These are phyloP conservation scores for Platyrinchus mystaceus DNA, from an alignment of 2,797 vertebrate species.

Conservation along the genomic window DNA sequence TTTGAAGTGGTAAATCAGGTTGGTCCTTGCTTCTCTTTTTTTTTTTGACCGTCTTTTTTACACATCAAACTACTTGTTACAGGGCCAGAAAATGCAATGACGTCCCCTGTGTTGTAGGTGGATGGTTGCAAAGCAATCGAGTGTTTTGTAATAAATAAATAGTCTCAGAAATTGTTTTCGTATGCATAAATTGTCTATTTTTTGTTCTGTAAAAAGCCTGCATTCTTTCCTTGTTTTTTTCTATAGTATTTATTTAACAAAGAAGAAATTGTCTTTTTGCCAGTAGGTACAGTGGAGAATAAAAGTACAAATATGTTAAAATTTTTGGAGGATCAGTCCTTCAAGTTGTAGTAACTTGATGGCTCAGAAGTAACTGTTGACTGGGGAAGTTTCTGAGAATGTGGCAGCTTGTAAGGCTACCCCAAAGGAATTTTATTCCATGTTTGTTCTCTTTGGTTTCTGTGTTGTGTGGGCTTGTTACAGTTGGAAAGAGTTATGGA, in stretches of 20 bases:
- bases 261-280: background rate
- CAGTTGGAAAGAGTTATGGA: background rate
- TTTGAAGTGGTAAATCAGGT: constrained; percentile 99
- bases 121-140: background rate
- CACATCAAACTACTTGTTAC: background rate
- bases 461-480: background rate
- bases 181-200: background rate
- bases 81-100: background rate
- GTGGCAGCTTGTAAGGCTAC: background rate
- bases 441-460: background rate
- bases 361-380: background rate
- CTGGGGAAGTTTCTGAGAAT: background rate
- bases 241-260: background rate
- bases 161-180: background rate
- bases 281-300: background rate
- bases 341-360: background rate
- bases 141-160: background rate
- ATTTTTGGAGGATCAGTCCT: background rate
- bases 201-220: background rate
- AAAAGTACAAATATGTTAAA: background rate
- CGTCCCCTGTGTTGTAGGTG: background rate
- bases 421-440: background rate
- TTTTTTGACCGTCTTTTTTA: background rate
- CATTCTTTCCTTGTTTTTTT: background rate
- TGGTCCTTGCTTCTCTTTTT: background rate